phyloP scores from a whole-genome alignment of 1,140 invertebrate genomes.

The Spodoptera frugiperda region DNA sequence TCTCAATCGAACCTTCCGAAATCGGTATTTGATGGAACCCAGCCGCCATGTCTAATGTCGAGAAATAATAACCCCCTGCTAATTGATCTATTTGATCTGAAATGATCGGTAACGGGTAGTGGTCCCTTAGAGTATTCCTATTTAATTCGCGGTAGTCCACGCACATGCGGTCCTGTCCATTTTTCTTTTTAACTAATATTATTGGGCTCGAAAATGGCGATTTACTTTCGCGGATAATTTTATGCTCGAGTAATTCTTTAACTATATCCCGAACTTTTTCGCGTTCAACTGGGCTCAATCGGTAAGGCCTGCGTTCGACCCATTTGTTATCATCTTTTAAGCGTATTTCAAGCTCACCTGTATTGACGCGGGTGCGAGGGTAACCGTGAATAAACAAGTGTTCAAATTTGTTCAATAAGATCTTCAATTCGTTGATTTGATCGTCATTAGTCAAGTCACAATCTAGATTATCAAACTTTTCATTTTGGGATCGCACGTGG shows the following conservation, averaged over 20 bases:
- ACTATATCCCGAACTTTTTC: conserved; percentile 45
- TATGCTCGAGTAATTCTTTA: conserved; percentile 47
- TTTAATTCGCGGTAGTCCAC: conserved; percentile 3
- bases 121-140: not conserved
- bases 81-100: conserved; percentile 25
- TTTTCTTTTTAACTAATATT: conserved; percentile 6
- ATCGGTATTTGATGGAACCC: conserved; percentile 59
- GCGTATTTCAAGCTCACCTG: conserved; percentile 14
- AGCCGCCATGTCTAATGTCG: conserved; percentile 37
- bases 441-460: not conserved
- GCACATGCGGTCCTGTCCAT: not conserved
- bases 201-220: conserved; percentile 34
- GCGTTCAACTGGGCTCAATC: conserved; percentile 36
- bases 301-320: conserved; percentile 48
- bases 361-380: not conserved
- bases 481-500: not conserved
- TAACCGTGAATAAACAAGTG: conserved; percentile 3
- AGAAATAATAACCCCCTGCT: conserved; percentile 2
- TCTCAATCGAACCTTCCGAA: not conserved
- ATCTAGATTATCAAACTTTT: not conserved
- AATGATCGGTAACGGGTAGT: conserved; percentile 35
- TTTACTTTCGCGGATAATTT: conserved; percentile 70
- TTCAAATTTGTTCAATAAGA: not conserved
- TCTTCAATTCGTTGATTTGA: not conserved
- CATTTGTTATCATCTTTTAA: conserved; percentile 44